These are phyloP conservation scores for Pyralis farinalis DNA, from an alignment of 2,888 invertebrate genomes.

Conservation along the genomic window DNA sequence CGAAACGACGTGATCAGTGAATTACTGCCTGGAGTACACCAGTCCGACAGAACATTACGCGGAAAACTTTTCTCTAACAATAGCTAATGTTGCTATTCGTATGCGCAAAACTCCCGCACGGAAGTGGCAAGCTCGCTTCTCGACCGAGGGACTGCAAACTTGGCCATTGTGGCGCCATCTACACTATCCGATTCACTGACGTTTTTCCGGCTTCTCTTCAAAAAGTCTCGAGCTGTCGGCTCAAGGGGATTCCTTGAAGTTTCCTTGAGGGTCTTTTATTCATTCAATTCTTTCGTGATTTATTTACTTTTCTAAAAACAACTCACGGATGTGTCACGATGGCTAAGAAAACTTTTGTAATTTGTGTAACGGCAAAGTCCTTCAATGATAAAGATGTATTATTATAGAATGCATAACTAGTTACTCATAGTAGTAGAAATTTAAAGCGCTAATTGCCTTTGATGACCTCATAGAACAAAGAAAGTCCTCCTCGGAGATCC, in stretches of 20 bases:
- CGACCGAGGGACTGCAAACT: conserved; percentile 51
- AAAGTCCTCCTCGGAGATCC: too few relatives aligned
- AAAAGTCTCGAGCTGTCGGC: conserved; percentile 73
- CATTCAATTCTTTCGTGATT: conserved; percentile 56
- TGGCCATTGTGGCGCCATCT: conserved; percentile 74
- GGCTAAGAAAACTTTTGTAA: too few relatives aligned
- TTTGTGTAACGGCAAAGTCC: too few relatives aligned
- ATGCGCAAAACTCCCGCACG: conserved; percentile 67
- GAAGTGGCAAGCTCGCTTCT: conserved; percentile 52
- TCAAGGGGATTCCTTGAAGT: conserved; percentile 63
- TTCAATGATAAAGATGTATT: too few relatives aligned
- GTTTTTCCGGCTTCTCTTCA: conserved; percentile 75
- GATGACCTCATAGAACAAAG: too few relatives aligned
- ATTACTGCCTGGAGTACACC: conserved; percentile 58
- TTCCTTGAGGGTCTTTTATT: conserved; percentile 73
- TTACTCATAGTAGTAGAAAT: too few relatives aligned
- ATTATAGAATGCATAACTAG: too few relatives aligned
- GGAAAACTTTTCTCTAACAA: conserved; percentile 75
- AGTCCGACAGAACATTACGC: conserved; percentile 61
- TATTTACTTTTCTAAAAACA: conserved; percentile 48
- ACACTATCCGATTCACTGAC: conserved; percentile 72
- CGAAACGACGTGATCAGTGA: conserved; percentile 52
- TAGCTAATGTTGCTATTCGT: conserved; percentile 77
- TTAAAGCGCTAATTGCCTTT: too few relatives aligned
- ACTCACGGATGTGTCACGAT: conserved; percentile 12